Base-by-base conservation (phyloP, 2,888 invertebrate species). In the Nematopogon swammerdamellus region DNA sequence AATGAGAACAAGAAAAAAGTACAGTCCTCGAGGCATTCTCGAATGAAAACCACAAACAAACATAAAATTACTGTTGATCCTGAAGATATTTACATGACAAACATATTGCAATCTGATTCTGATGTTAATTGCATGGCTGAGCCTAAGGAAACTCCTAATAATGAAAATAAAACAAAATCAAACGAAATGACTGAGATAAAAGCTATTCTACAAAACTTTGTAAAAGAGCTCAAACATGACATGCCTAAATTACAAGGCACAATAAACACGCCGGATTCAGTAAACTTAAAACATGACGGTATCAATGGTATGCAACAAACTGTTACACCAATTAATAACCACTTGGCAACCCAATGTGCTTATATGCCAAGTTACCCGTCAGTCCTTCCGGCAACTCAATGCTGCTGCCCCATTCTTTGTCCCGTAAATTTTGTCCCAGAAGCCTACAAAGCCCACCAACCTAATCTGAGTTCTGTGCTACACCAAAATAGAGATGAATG, bases 151-250 rank as follows among this genome's bases (percentile, higher is more conserved):
- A 6, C 25, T 6, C 25, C 25, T 25, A 25, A 25, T 25, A 25
- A 25, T 25, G 8, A 25, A 25, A 25, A 4, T 14, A 62, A 65
- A 17, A 61, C 60, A 44, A 72, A 67, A 60, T 71, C 73, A 16
- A 69, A 71, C 54, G 58, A 57, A 16, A 70, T 77, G 18, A 65
- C 68, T 54, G 70, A 76, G 60, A 76, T 76, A 47, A 76, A 75
- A 57, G 61, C 47, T 53, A 73, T 76, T 51, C 57, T 77, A 30
- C 70, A 74, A 54, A 63, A 70, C 0, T 74, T 77, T 6, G 55
- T 77, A 42, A 60, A 62, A 10, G 73, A 75, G 63, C 70, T 77
- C 0, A 76, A 74, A 60, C 66, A 65, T 1, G 69, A 62, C 36
- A 55, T 36, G 59, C 11, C 63, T 63, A 53, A 25, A 57, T 14